Conservation (phyloP, 2,888 invertebrate species). For the Protonemura montana region DNA sequence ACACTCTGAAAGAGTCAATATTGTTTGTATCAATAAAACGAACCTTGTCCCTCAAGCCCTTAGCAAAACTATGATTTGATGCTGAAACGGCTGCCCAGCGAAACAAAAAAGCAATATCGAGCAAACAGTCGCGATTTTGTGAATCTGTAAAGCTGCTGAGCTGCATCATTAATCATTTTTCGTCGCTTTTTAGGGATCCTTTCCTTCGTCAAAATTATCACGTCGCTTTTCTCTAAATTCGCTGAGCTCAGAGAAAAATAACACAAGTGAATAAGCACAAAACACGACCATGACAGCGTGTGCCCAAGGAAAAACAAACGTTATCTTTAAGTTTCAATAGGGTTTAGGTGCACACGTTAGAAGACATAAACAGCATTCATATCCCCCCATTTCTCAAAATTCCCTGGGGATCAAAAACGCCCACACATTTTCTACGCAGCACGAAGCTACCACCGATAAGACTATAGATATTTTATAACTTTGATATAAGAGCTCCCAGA, state of each 20-base stretch:
- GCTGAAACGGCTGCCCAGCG: background rate
- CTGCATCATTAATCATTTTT: background rate
- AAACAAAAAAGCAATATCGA: background rate
- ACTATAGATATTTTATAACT: background rate
- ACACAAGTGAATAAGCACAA: background rate
- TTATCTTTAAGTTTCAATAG: too few relatives aligned
- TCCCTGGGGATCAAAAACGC: background rate
- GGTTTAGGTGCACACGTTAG: too few relatives aligned
- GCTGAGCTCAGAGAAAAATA: background rate
- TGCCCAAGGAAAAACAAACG: background rate
- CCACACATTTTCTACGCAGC: background rate
- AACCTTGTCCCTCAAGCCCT: too few relatives aligned
- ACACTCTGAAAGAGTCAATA: too few relatives aligned
- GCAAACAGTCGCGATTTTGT: background rate
- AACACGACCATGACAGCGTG: background rate
- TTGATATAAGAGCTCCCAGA: background rate
- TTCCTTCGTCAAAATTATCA: background rate
- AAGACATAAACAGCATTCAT: background rate
- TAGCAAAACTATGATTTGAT: background rate
- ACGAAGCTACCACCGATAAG: background rate
- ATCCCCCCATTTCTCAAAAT: background rate
- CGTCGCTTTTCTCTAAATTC: background rate
- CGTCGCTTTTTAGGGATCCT: background rate
- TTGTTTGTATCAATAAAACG: too few relatives aligned
- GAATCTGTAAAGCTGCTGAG: background rate